These are phyloP conservation scores for Acarapis woodi DNA, from an alignment of 1,140 invertebrate species.

Conservation along the genomic window DNA sequence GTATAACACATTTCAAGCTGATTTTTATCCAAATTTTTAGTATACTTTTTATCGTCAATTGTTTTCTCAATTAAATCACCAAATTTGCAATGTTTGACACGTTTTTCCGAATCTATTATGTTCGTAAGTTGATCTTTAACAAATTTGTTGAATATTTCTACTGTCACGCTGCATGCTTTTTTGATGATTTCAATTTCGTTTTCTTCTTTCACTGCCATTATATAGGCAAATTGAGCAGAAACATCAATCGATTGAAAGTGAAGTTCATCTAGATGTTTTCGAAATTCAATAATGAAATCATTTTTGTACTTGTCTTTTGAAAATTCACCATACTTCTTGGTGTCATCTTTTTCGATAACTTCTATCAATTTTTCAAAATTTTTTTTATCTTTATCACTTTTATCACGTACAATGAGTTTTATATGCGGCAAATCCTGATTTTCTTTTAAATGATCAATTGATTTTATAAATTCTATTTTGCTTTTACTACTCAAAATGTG, in stretches of 20 bases:
- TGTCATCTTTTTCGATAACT: constrained; percentile 64
- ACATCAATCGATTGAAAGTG: constrained; percentile 67
- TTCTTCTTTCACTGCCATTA: constrained; percentile 88
- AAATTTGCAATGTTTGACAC: constrained; percentile 63
- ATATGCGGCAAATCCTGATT: constrained; percentile 48
- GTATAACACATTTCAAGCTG: constrained; percentile 92
- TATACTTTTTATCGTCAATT: constrained; percentile 72
- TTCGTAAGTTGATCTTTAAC: constrained; percentile 94
- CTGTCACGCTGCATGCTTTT: constrained; percentile 68
- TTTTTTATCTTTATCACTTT: constrained; percentile 72
- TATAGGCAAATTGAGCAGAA: constrained; percentile 42
- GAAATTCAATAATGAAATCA: constrained; percentile 74
- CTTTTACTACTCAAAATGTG: constrained; percentile 84
- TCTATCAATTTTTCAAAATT: constrained; percentile 68
- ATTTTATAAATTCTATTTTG: constrained; percentile 83
- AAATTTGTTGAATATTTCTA: constrained; percentile 85
- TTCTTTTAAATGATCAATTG: constrained; percentile 59
- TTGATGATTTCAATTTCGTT: constrained; percentile 66
- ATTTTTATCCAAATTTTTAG: constrained; percentile 45
- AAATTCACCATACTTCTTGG: constrained; percentile 72
- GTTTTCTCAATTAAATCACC: constrained; percentile 77
- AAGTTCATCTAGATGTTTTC: constrained; percentile 34
- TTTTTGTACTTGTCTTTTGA: constrained; percentile 74
- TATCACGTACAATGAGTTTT: constrained; percentile 63
- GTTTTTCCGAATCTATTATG: constrained; percentile 85